phyloP scores from a whole-genome alignment of 2,888 invertebrate species.

The Trissolcus japonicus region DNA sequence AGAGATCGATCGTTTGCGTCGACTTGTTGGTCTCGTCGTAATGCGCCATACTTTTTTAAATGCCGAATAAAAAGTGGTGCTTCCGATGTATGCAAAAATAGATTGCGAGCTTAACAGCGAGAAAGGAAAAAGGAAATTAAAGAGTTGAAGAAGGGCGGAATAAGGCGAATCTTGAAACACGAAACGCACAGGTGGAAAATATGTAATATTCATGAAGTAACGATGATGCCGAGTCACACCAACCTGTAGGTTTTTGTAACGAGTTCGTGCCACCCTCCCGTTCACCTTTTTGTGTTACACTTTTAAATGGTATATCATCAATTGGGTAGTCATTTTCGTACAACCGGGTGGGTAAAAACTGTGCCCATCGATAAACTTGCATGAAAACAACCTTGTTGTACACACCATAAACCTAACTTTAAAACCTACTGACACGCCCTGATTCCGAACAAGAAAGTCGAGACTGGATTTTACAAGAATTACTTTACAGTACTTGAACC shows the following conservation, averaged over 20 bases:
- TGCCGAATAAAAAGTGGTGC: conserved; percentile 24
- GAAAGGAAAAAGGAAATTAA: conserved; percentile 33
- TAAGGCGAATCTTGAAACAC: conserved; percentile 48
- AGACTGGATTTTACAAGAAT: too few relatives aligned
- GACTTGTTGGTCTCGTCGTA: too few relatives aligned
- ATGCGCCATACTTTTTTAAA: neutral
- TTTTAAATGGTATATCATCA: conserved; percentile 10
- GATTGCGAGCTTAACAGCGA: conserved; percentile 40
- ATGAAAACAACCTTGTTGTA: too few relatives aligned
- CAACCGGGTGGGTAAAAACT: neutral
- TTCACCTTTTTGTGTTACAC: neutral
- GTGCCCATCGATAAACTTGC: too few relatives aligned
- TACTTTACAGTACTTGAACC: conserved; percentile 13
- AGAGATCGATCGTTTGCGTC: too few relatives aligned
- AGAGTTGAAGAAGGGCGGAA: conserved; percentile 18
- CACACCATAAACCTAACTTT: too few relatives aligned
- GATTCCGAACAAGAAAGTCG: too few relatives aligned
- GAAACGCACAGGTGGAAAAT: conserved; percentile 53
- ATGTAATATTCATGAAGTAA: conserved; percentile 55
- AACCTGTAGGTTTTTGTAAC: conserved; percentile 55
- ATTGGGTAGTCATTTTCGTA: conserved; percentile 9
- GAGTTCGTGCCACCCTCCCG: conserved; percentile 41
- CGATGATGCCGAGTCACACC: conserved; percentile 55
- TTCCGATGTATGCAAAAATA: conserved; percentile 43
- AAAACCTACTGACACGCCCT: too few relatives aligned